phyloP scores from a whole-genome alignment of 2,797 vertebrate species.

The Gallinago nigripennis region DNA sequence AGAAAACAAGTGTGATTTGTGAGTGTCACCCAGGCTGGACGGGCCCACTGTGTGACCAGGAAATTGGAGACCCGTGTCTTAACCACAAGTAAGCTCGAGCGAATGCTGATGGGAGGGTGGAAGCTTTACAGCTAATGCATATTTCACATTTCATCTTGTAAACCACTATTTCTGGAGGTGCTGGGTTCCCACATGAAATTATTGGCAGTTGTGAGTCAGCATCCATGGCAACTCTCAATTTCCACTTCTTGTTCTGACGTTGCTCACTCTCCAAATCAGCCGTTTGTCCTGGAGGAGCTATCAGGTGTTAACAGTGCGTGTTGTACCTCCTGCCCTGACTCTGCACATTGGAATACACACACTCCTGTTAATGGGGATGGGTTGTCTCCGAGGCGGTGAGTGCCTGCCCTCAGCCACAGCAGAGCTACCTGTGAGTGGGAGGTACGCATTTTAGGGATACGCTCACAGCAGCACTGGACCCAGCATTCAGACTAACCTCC shows the following conservation, averaged over 20 bases:
- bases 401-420: background rate
- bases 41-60: constrained; percentile 89
- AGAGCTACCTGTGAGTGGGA: background rate
- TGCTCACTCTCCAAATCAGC: background rate
- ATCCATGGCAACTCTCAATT: background rate
- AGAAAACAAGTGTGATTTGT: constrained; percentile 89
- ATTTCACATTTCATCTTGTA: background rate
- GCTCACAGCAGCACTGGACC: background rate
- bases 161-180: background rate
- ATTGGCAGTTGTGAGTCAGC: background rate
- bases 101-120: background rate
- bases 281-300: background rate
- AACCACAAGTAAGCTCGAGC: constrained; percentile 83
- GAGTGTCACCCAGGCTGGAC: constrained; percentile 90
- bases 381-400: background rate
- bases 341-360: background rate
- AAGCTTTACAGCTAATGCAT: background rate
- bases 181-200: background rate
- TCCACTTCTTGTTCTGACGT: background rate
- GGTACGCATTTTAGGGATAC: background rate
- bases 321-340: background rate
- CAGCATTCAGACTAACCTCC: background rate
- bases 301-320: background rate
- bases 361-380: background rate
- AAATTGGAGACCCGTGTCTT: constrained; percentile 83